Conservation (phyloP, 2,113 vertebrate genomes). For the Lepidothrix coronata region DNA sequence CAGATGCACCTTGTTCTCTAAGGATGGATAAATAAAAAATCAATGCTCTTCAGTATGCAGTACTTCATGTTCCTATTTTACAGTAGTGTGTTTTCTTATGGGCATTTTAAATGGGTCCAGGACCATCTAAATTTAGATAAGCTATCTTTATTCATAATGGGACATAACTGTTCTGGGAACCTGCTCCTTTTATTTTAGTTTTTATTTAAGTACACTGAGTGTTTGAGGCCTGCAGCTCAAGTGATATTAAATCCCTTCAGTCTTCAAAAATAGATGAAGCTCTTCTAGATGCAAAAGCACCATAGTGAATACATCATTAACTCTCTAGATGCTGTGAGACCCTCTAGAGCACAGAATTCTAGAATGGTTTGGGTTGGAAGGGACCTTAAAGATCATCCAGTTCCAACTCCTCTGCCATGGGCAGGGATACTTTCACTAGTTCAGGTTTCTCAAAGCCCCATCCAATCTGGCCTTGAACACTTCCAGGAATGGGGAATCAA, state of each 20-base stretch:
- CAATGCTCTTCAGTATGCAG: background rate
- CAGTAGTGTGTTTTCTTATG: conserved; percentile 20
- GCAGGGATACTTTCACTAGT: background rate
- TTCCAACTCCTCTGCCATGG: background rate
- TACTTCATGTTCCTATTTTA: conserved; percentile 21
- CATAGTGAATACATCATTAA: background rate
- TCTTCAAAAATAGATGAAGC: conserved; percentile 25
- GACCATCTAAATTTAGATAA: conserved; percentile 58
- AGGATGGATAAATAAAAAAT: conserved; percentile 7
- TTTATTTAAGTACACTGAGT: conserved; percentile 7
- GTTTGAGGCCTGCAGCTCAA: background rate
- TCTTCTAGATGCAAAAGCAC: background rate
- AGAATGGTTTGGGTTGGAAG: background rate
- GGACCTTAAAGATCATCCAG: background rate
- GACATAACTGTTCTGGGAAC: background rate
- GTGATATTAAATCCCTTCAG: background rate
- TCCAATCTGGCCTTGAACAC: background rate
- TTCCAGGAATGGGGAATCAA: background rate
- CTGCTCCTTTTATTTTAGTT: background rate
- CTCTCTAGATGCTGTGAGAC: background rate
- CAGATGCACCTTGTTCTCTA: background rate
- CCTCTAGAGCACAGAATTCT: background rate
- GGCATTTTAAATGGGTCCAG: conserved; percentile 26
- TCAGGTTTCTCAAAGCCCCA: background rate
- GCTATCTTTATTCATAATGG: conserved; percentile 35